phyloP scores from a whole-genome alignment of 2,113 vertebrate genomes.

The Malurus melanocephalus region DNA sequence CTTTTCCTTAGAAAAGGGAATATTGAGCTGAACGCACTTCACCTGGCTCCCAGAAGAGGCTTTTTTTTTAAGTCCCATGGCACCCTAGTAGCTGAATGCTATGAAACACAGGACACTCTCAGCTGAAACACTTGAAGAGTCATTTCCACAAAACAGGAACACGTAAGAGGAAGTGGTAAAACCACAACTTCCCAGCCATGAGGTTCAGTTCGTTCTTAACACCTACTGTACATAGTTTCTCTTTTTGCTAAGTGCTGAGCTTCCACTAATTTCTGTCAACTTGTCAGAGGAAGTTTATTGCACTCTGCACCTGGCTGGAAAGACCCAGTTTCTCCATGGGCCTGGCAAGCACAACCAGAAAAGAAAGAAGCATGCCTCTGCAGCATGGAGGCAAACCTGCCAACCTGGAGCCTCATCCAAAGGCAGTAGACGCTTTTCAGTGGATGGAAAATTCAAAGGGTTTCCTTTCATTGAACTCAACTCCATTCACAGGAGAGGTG shows the following conservation, averaged over 20 bases:
- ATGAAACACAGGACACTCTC: neutral
- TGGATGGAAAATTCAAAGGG: neutral
- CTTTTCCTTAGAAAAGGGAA: neutral
- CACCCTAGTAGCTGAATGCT: neutral
- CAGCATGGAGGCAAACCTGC: neutral
- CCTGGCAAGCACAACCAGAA: neutral
- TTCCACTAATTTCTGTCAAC: neutral
- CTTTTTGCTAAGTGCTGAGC: neutral
- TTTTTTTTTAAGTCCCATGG: neutral
- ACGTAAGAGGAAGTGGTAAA: neutral
- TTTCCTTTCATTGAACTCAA: neutral
- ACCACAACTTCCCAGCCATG: slow-evolving; percentile 42
- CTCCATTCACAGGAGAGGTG: neutral
- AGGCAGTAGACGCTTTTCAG: neutral
- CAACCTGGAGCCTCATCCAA: neutral
- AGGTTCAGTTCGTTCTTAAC: neutral
- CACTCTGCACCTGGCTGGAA: neutral
- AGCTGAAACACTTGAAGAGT: neutral
- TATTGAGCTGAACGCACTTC: neutral
- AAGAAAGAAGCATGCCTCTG: neutral
- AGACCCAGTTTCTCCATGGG: neutral
- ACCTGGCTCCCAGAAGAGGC: neutral
- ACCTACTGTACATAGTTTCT: neutral
- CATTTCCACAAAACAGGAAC: slow-evolving; percentile 10
- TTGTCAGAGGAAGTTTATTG: neutral